These are phyloP conservation scores for Temnothorax curvispinosus DNA, from an alignment of 1,140 invertebrate species.

Conservation along the genomic window DNA sequence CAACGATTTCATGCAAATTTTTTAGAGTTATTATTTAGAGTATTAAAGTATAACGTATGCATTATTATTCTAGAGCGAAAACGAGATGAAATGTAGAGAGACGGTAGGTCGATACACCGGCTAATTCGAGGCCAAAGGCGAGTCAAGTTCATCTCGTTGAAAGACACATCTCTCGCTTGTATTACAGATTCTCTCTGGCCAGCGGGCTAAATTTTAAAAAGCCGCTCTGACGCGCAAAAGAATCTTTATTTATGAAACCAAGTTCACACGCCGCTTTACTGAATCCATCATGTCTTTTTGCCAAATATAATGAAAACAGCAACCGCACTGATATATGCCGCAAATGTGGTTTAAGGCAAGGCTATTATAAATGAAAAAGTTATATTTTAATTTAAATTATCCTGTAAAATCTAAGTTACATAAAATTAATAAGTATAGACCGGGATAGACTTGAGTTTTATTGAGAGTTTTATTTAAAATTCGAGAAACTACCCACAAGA, in stretches of 20 bases:
- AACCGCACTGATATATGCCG: neutral
- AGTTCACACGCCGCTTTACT: conserved; percentile 65
- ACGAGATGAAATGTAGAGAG: neutral
- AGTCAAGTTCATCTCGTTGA: conserved; percentile 22
- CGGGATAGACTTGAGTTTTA: neutral
- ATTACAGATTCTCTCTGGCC: conserved; percentile 72
- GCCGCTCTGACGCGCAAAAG: conserved; percentile 65
- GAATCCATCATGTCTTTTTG: conserved; percentile 62
- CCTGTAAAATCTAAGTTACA: neutral
- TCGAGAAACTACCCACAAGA: neutral
- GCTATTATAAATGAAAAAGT: neutral
- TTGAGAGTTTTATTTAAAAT: conserved; percentile 3
- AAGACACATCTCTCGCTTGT: conserved; percentile 49
- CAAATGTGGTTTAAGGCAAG: neutral
- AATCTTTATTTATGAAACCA: conserved; percentile 76
- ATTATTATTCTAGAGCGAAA: neutral
- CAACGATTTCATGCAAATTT: neutral
- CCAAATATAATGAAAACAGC: conserved; percentile 6
- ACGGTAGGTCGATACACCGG: neutral
- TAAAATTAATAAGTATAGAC: neutral
- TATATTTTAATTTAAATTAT: neutral
- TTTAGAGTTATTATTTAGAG: too few species aligned
- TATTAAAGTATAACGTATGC: neutral
- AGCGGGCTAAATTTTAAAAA: conserved; percentile 69
- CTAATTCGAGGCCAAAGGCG: conserved; percentile 24